Evolutionary conservation across 1,140 invertebrate species (phyloP).

Genomic region (Drosophila persimilis): DNA sequence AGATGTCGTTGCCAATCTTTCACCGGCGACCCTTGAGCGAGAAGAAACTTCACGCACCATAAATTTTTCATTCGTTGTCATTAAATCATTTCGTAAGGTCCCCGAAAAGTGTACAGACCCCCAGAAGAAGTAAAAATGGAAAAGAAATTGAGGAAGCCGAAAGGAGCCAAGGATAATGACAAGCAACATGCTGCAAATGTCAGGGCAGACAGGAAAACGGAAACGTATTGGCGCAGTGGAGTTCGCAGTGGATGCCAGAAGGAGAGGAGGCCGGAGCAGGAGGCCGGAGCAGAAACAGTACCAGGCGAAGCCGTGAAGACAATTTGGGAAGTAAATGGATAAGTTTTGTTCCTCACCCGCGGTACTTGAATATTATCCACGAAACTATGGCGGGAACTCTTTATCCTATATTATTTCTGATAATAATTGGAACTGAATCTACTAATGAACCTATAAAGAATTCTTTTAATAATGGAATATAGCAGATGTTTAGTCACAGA

Average conservation of each 20-base stretch:
- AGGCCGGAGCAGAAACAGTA: not conserved
- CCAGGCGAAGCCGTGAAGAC: slow-evolving; percentile 20
- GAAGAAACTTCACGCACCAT: slow-evolving; percentile 67
- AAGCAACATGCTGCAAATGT: slow-evolving; percentile 77
- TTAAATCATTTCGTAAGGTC: slow-evolving; percentile 61
- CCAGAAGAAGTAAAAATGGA: slow-evolving; percentile 2
- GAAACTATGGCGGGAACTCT: no score
- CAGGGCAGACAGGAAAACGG: slow-evolving; percentile 78
- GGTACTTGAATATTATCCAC: no score
- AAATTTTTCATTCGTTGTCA: slow-evolving; percentile 75
- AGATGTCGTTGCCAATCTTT: slow-evolving; percentile 66
- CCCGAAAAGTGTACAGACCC: slow-evolving; percentile 19
- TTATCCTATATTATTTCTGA: no score
- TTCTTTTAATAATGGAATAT: no score
- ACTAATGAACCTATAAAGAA: no score
- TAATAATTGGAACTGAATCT: no score
- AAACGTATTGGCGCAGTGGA: slow-evolving; percentile 77
- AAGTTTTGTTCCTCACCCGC: no score
- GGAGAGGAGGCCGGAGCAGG: slow-evolving; percentile 5
- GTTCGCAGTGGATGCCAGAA: slow-evolving; percentile 62
- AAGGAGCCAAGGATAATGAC: slow-evolving; percentile 66
- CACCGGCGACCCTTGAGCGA: slow-evolving; percentile 50
- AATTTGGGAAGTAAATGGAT: not conserved
- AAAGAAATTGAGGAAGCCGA: slow-evolving; percentile 18
- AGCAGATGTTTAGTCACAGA: no score